These are phyloP conservation scores for Microplitis deprimator DNA, from an alignment of 2,888 invertebrate species.

Conservation along the genomic window DNA sequence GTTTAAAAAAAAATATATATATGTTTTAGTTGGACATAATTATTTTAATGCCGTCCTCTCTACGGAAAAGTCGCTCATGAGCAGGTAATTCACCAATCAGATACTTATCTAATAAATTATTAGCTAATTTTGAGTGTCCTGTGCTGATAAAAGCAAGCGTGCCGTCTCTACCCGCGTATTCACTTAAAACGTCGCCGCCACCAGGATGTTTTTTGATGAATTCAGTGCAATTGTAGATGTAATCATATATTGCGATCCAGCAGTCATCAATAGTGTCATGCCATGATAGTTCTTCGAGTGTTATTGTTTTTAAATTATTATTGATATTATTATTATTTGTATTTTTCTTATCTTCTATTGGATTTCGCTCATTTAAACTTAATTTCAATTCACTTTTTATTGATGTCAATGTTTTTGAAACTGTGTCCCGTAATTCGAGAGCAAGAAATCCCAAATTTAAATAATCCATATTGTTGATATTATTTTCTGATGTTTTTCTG, in stretches of 20 bases:
- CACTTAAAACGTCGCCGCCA: constrained; percentile 85
- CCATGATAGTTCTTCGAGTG: constrained; percentile 82
- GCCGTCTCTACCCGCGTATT: constrained; percentile 89
- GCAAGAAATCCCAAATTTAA: constrained; percentile 41
- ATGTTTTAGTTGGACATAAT: neutral
- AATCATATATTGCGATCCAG: constrained; percentile 90
- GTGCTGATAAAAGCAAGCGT: constrained; percentile 86
- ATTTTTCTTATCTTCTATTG: constrained; percentile 31
- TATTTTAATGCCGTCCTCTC: constrained; percentile 74
- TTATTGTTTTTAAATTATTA: constrained; percentile 69
- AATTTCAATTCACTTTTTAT: constrained; percentile 13
- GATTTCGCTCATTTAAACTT: constrained; percentile 23
- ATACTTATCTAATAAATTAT: constrained; percentile 79
- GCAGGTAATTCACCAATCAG: constrained; percentile 83
- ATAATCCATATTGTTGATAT: constrained; percentile 40
- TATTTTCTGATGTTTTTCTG: neutral
- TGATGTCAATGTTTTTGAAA: constrained; percentile 12
- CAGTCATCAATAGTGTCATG: constrained; percentile 84
- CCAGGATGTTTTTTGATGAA: constrained; percentile 88
- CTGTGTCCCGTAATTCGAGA: constrained; percentile 37
- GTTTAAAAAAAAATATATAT: neutral
- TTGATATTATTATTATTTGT: constrained; percentile 14
- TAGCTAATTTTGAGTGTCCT: constrained; percentile 81
- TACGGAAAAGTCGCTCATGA: constrained; percentile 81
- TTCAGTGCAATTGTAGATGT: constrained; percentile 85